Percentiles rank a stretch among this genome's conserved stretches.
phyloP scores from a whole-genome alignment of 2,113 vertebrate species.

The Abramis brama region DNA sequence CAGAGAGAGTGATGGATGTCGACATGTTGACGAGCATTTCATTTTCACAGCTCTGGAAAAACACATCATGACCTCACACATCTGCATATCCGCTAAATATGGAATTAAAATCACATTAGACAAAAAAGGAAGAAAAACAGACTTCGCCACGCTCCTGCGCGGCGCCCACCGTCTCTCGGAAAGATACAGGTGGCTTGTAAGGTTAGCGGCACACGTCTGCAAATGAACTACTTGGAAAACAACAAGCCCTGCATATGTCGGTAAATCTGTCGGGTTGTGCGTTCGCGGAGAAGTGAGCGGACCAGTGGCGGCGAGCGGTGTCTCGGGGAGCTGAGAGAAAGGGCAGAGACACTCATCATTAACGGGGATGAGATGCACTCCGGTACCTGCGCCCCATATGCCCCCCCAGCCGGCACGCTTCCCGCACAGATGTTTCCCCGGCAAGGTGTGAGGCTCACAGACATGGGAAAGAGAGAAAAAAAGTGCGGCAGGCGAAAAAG shows the following conservation, averaged over 20 bases:
- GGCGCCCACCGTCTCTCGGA: slow-evolving; percentile 76
- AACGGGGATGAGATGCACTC: slow-evolving; percentile 76
- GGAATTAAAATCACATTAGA: slow-evolving; percentile 50
- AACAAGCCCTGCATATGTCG: slow-evolving; percentile 76
- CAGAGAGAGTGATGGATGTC: slow-evolving; percentile 26
- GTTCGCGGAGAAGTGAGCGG: slow-evolving; percentile 68
- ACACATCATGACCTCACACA: slow-evolving; percentile 47
- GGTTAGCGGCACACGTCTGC: slow-evolving; percentile 79
- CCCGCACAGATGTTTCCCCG: slow-evolving; percentile 81
- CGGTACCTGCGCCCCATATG: slow-evolving; percentile 80
- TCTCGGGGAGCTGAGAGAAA: slow-evolving; percentile 70
- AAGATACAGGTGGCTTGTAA: slow-evolving; percentile 80
- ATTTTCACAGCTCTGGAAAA: slow-evolving; percentile 43
- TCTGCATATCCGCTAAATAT: slow-evolving; percentile 67
- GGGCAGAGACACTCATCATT: slow-evolving; percentile 83
- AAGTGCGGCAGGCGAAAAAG: slow-evolving; percentile 66
- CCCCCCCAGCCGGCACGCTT: slow-evolving; percentile 74
- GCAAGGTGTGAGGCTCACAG: slow-evolving; percentile 72
- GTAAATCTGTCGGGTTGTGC: slow-evolving; percentile 82
- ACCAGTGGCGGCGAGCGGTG: slow-evolving; percentile 70
- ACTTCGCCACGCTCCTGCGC: slow-evolving; percentile 68
- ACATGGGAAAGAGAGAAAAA: slow-evolving; percentile 62
- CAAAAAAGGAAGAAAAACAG: slow-evolving; percentile 69
- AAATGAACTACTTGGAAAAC: slow-evolving; percentile 75
- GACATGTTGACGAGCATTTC: slow-evolving; percentile 30